These are phyloP conservation scores for Myiagra hebetior DNA, from an alignment of 2,113 vertebrate genomes.

Conservation along the genomic window DNA sequence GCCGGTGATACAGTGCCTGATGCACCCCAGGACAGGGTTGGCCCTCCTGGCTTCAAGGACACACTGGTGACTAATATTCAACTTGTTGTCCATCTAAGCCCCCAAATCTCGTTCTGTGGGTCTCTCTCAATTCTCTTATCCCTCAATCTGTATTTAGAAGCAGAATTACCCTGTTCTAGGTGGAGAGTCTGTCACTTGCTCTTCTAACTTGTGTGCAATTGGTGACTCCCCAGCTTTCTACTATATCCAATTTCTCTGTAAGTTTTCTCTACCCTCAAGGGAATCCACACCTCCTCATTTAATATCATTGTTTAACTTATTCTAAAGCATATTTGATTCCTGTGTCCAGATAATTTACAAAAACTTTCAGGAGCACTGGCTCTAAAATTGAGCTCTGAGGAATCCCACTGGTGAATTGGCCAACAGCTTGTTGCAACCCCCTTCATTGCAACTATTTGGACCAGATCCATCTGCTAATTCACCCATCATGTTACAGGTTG, in stretches of 20 bases:
- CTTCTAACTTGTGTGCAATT: background rate
- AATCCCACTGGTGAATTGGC: background rate
- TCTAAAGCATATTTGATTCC: background rate
- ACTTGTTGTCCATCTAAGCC: background rate
- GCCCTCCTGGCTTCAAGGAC: background rate
- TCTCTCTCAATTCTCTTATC: background rate
- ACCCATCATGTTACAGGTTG: accelerated
- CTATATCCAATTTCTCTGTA: background rate
- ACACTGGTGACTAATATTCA: background rate
- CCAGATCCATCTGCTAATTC: accelerated
- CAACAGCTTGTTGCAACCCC: background rate
- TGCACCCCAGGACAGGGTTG: accelerated
- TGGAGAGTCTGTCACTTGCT: background rate
- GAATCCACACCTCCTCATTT: background rate
- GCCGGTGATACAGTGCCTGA: background rate
- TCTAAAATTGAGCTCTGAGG: background rate
- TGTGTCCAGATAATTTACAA: background rate
- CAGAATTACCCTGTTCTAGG: accelerated
- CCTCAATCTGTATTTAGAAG: accelerated
- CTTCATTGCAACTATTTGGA: background rate
- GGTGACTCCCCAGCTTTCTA: background rate
- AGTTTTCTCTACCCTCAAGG: background rate
- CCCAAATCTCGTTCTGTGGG: accelerated
- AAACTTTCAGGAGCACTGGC: background rate
- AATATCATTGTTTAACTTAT: background rate